Evolutionary conservation across 1,140 invertebrate genomes (phyloP).

Genomic region (Aphaenogaster rudis): DNA sequence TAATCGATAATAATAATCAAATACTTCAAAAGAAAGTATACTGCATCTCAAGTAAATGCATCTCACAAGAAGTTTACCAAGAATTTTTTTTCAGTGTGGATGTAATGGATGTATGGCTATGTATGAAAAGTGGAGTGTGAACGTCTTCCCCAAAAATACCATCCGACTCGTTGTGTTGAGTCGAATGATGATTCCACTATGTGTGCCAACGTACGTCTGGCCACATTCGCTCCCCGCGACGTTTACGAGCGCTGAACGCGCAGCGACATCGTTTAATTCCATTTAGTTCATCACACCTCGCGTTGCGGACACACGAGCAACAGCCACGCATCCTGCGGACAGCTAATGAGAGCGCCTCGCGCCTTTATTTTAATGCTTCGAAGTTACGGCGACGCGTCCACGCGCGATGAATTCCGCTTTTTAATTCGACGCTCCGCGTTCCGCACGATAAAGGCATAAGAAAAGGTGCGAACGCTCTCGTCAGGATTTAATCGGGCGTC

Average conservation of each 20-base stretch:
- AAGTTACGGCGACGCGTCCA: constrained; percentile 26
- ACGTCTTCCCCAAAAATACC: no score
- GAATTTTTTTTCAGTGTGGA: no score
- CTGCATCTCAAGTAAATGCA: no score
- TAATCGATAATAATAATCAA: no score
- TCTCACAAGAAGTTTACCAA: no score
- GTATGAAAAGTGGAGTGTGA: no score
- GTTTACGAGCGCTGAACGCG: constrained; percentile 37
- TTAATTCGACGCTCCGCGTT: constrained; percentile 34
- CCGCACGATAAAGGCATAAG: constrained; percentile 9
- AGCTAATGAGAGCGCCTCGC: constrained; percentile 30
- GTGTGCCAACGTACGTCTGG: no score
- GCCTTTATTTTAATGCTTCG: constrained; percentile 12
- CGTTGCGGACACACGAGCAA: neutral
- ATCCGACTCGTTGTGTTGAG: no score
- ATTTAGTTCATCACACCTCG: neutral
- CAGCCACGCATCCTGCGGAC: neutral
- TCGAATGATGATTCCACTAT: no score
- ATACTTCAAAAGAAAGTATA: no score
- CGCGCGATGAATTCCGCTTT: constrained; percentile 25
- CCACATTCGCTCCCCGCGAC: constrained; percentile 8
- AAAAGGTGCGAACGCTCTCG: constrained; percentile 42
- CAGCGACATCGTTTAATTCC: constrained; percentile 28
- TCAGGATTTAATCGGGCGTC: constrained; percentile 39
- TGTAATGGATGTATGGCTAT: no score